Base-by-base conservation (phyloP, 1,140 invertebrate genomes). In the Dermatophagoides farinae region DNA sequence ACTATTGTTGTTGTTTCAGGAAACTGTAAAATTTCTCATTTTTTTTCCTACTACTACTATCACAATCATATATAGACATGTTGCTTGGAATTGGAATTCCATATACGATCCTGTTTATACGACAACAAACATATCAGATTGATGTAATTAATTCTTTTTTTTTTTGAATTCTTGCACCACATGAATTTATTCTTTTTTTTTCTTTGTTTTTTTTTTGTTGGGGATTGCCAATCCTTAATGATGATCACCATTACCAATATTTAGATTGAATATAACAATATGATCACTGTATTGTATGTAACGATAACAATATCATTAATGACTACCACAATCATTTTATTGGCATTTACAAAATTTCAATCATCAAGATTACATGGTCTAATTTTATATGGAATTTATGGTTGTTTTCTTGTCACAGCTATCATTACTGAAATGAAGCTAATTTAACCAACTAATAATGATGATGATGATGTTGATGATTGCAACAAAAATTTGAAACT, bases 31-130 rank as follows among this genome's bases (percentile, higher is more conserved):
- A 38, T 39, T 60, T 31, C n/a, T n/a, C n/a, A 20, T 55, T 60
- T 16, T 44, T 10, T 14, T 54, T 25, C 11, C 16, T n/a, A n/a
- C n/a, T n/a, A n/a, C n/a, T n/a, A n/a, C n/a, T n/a, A n/a, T n/a
- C n/a, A n/a, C n/a, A n/a, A 31, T 23, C 40, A 41, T 20, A n/a
- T 31, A 14, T 39, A 61, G 59, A 78, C 71, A 65, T 77, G 23
- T 65, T 79, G 1, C 72, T 71, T 64, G 78, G 78, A 20, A 73
- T 79, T 53, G 78, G 78, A 16, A 69, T 78, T 61, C 75, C 78
- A 20, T 79, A 78, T 65, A 73, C 75, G 6, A 72, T 77, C 69
- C 66, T n/a, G 69, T 70, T 23, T 55, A n/a, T 55, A 12, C 14
- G 25, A 44, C 53, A 55, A 44, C 53, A 55, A 44, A 20, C 10